Evolutionary conservation across 2,113 vertebrate species (phyloP).

Genomic region (Merops nubicus): DNA sequence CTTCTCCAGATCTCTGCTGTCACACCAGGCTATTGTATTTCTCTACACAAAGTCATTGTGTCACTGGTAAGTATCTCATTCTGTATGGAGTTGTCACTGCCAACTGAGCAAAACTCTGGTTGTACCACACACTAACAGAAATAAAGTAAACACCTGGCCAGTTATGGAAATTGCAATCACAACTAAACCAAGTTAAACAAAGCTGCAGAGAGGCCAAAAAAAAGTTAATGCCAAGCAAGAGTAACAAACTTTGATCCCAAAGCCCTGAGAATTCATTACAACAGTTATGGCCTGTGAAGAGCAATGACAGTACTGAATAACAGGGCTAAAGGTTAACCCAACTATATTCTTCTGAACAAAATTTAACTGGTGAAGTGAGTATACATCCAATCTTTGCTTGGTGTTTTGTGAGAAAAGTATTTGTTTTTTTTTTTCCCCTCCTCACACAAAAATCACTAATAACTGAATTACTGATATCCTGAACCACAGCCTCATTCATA

Average conservation of each 20-base stretch:
- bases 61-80: neutral
- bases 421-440: rapidly evolving
- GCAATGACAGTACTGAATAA: neutral
- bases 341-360: neutral
- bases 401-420: neutral
- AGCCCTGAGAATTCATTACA: neutral
- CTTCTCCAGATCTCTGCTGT: neutral
- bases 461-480: neutral
- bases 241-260: rapidly evolving
- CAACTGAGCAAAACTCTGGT: neutral
- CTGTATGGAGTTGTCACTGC: neutral
- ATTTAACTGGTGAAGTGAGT: neutral
- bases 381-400: neutral
- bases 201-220: neutral
- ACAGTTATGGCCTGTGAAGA: neutral
- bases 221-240: neutral
- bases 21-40: neutral
- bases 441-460: rapidly evolving
- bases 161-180: neutral
- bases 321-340: neutral
- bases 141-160: neutral
- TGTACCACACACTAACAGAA: neutral
- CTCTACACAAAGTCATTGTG: rapidly evolving
- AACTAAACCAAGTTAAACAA: neutral
- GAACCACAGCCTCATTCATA: neutral